Percentiles rank a stretch among this genome's conserved stretches.
Conservation (phyloP, 2,888 invertebrate species). For the Clitarchus hookeri region DNA sequence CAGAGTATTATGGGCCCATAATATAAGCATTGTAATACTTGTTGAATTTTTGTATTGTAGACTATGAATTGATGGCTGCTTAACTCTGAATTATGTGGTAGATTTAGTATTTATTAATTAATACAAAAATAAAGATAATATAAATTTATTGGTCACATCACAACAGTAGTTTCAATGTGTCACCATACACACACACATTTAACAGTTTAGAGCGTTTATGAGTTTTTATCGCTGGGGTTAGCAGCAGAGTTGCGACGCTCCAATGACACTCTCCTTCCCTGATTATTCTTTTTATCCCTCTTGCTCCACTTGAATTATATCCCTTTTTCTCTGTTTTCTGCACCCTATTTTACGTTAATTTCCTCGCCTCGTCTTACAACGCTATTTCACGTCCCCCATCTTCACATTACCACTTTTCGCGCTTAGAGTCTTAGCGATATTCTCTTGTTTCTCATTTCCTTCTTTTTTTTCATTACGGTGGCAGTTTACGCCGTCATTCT, state of each 20-base stretch:
- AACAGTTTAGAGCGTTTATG: not conserved
- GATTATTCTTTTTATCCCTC: constrained; percentile 7
- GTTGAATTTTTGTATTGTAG: no score
- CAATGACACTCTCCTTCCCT: not conserved
- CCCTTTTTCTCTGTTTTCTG: not conserved
- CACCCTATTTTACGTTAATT: not conserved
- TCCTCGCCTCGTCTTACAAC: constrained; percentile 8
- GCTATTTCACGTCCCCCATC: not conserved
- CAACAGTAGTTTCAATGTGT: not conserved
- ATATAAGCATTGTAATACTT: no score
- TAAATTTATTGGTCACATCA: no score
- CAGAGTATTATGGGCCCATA: no score
- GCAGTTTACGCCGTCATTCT: not conserved
- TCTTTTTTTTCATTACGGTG: not conserved
- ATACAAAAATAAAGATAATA: no score
- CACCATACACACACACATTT: not conserved
- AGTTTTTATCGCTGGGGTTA: not conserved
- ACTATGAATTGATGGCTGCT: no score
- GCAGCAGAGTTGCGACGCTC: not conserved
- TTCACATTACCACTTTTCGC: not conserved
- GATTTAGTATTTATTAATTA: no score
- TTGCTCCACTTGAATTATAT: not conserved
- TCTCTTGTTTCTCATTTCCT: not conserved
- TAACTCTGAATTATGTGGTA: no score
- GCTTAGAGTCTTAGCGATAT: not conserved